Evolutionary conservation across 1,140 invertebrate species (phyloP), one percentile per base, ranked within the genome.

Genomic region (Heterodera carotae): DNA sequence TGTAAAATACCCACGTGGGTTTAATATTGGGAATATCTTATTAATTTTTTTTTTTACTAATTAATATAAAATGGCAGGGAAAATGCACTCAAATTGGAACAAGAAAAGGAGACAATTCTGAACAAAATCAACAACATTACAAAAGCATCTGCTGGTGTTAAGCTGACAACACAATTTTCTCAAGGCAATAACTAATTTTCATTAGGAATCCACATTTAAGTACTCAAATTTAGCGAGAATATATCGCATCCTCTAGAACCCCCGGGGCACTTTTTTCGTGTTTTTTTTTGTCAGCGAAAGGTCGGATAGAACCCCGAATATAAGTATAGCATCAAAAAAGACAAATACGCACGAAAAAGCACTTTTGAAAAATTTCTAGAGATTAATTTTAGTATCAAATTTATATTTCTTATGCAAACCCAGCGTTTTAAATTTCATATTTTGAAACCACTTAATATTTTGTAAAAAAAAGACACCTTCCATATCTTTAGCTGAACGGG

Each of bases 61-160:
- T 39, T 39, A 15, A 33, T n/a, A n/a, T n/a, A n/a, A n/a, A n/a
- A n/a, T n/a, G n/a, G n/a, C n/a, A 74, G 71, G n/a, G 71, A 74
- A 33, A 60, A 62, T 15, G 71, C 71, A 6, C 7, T 56, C n/a
- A 62, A 34, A 22, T 60, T 74, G 71, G 71, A 74, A 3, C 71
- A 74, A 10, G 71, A 74, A 25, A 74, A 74, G 56, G 71, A 74
- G 36, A n/a, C 56, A 15, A 74, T 74, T 74, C 12, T 74, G 39
- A 12, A 74, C 5, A 31, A 36, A 22, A 59, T 74, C 1, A 34
- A 60, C 25, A 56, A 66, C 25, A 74, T 74, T 6, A 74, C 66
- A 60, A 10, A 6, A 34, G 8, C 60, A 1, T n/a, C n/a, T 36
- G 31, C 48, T 22, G 48, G 48, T 4, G 18, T 22, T 22, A 53